Evolutionary conservation across 1,140 invertebrate species (phyloP), one percentile per base, ranked within the genome.

Genomic region (Oscheius sp.): DNA sequence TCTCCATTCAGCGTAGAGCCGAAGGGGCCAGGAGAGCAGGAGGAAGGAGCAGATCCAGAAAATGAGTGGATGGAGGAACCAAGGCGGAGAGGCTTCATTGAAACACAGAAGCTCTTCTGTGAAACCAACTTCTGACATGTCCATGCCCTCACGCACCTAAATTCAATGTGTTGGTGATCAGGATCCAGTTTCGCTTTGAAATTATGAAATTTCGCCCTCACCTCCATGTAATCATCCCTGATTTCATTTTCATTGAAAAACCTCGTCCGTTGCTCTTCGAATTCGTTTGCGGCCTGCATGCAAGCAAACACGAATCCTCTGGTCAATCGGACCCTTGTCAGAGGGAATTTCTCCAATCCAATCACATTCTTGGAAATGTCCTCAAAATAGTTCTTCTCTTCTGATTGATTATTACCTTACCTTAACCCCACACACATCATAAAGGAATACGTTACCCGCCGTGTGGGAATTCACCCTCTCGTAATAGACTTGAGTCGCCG

Each of bases 141-240:
- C 92, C 59, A 94, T 87, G 13, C 92, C 91, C 81, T 94, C 92
- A 2, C 83, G 70, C 2, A 83, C 81, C 80, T 81, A 31, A 42
- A 10, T 10, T 70, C n/a, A 42, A 18, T 70, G 35, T n/a, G 29
- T 10, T 10, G 20, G 64, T 67, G n/a, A 70, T 28, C 29, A 70
- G 68, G 7, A n/a, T 58, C 32, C 18, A 18, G 46, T 18, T 42
- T 62, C 18, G 64, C 26, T 66, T 26, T 15, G n/a, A n/a, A 67
- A 20, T 20, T 67, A 58, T 62, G 15, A 1, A 58, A 52, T 49
- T 58, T 31, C 45, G 62, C 35, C 36, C 91, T 85, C 88, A 92
- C 92, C 86, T 94, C 92, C 90, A 93, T 91, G 84, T 93, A 93
- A 84, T 93, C 91, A 80, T 93, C 92, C 55, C 89, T 88, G 20